Evolutionary conservation across 2,113 vertebrate species (phyloP).

Genomic region (Periophthalmodon schlosseri): DNA sequence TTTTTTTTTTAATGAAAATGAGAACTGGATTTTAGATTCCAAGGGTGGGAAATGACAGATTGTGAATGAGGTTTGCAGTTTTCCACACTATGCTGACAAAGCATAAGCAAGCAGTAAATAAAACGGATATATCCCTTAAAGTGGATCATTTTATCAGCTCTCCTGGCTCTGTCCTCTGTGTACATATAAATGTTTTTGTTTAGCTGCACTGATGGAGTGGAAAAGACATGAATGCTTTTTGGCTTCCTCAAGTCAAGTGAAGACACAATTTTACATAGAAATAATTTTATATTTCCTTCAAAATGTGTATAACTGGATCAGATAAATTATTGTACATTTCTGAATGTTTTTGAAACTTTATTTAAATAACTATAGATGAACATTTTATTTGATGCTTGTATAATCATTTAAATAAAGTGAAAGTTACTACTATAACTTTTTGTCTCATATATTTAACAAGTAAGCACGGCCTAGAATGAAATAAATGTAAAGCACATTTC

Average conservation of each 20-base stretch:
- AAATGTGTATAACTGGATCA: slow-evolving; percentile 48
- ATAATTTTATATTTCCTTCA: slow-evolving; percentile 45
- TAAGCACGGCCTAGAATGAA: too few species aligned
- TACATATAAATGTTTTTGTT: slow-evolving; percentile 11
- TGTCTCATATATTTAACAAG: neutral
- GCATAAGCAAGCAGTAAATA: neutral
- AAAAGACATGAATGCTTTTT: slow-evolving; percentile 22
- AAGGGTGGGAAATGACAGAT: slow-evolving; percentile 1
- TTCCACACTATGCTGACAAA: neutral
- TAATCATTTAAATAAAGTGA: slow-evolving; percentile 76
- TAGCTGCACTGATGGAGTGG: slow-evolving; percentile 6
- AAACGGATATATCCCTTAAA: slow-evolving; percentile 1
- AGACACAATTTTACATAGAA: slow-evolving; percentile 20
- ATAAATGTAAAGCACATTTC: too few species aligned
- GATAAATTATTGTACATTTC: slow-evolving; percentile 71
- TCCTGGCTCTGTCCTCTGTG: slow-evolving; percentile 11
- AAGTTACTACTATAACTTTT: neutral
- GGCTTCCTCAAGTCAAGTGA: slow-evolving; percentile 20
- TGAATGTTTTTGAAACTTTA: slow-evolving; percentile 68
- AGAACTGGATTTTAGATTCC: slow-evolving; percentile 54
- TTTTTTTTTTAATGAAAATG: slow-evolving; percentile 31
- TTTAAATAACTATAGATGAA: slow-evolving; percentile 75
- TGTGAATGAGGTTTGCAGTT: slow-evolving; percentile 10
- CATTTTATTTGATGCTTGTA: slow-evolving; percentile 69
- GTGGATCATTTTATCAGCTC: slow-evolving; percentile 23